Evolutionary conservation across 1,140 invertebrate genomes (phyloP).

Genomic region (Scaptomyza pallida): DNA sequence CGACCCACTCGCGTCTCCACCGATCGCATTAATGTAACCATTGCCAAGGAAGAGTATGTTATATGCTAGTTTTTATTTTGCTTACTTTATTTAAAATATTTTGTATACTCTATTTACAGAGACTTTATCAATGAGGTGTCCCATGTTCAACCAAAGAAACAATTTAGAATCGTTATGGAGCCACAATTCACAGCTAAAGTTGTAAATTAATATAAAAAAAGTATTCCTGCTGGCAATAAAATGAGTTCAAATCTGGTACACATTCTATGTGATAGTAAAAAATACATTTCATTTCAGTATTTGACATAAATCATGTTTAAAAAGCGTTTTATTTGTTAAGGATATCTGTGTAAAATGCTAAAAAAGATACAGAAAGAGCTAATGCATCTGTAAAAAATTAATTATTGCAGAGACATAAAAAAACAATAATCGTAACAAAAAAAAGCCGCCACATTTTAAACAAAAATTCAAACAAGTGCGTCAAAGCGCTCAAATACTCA

Average conservation of each 20-base stretch:
- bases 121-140: slow-evolving; percentile 51
- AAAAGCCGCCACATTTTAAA: too few relatives aligned
- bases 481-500: neutral
- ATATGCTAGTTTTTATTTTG: neutral
- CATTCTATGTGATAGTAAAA: slow-evolving; percentile 74
- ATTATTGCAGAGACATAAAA: too few relatives aligned
- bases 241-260: slow-evolving; percentile 28
- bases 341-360: too few relatives aligned
- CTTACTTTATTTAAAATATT: neutral
- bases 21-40: slow-evolving; percentile 77
- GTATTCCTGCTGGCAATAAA: slow-evolving; percentile 6
- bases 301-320: slow-evolving; percentile 32
- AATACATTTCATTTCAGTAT: slow-evolving; percentile 77
- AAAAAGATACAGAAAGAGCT: too few relatives aligned
- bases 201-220: slow-evolving; percentile 49
- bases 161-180: slow-evolving; percentile 73
- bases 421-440: too few relatives aligned
- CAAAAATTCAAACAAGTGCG: neutral
- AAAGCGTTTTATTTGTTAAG: neutral
- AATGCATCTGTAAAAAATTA: too few relatives aligned
- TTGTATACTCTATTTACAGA: slow-evolving; percentile 24
- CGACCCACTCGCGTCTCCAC: slow-evolving; percentile 91
- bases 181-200: slow-evolving; percentile 70
- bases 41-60: slow-evolving; percentile 76
- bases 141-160: slow-evolving; percentile 76